Percentiles rank a stretch among this genome's conserved stretches.
phyloP scores from a whole-genome alignment of 2,113 vertebrate species.

The Eretmochelys imbricata region DNA sequence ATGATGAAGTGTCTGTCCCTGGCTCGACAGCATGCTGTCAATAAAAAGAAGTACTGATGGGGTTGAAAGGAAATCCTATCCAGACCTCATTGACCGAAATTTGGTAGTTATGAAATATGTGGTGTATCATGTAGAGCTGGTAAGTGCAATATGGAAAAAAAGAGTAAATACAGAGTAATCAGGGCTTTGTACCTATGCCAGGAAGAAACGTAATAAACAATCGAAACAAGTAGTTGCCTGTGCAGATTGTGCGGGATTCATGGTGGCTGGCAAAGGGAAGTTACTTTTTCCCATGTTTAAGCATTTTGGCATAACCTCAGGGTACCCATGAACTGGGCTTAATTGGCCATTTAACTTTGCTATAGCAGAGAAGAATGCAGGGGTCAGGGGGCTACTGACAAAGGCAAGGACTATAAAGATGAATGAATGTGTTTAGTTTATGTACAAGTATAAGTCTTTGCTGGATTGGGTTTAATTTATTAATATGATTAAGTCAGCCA shows the following conservation, averaged over 20 bases:
- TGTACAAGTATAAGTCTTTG: neutral
- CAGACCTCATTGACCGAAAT: neutral
- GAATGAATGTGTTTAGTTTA: neutral
- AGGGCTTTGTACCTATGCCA: neutral
- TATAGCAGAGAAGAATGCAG: neutral
- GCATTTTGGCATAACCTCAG: neutral
- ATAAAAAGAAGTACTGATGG: neutral
- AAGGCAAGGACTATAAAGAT: neutral
- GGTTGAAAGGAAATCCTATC: slow-evolving; percentile 23
- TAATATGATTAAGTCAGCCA: neutral
- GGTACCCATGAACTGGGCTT: neutral
- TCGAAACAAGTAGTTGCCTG: neutral
- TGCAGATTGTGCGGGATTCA: neutral
- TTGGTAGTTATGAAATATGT: neutral
- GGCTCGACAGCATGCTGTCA: slow-evolving; percentile 21
- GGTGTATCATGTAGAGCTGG: neutral
- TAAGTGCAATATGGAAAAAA: neutral
- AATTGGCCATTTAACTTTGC: neutral
- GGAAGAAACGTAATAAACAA: neutral
- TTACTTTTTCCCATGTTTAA: neutral
- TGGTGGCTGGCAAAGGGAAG: neutral
- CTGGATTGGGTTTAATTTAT: neutral
- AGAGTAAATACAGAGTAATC: slow-evolving; percentile 2
- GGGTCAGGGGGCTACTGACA: neutral
- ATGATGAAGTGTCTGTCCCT: slow-evolving; percentile 33